Evolutionary conservation across 2,888 invertebrate species (phyloP), one percentile per base, ranked within the genome.

Genomic region (Apeira syringaria): DNA sequence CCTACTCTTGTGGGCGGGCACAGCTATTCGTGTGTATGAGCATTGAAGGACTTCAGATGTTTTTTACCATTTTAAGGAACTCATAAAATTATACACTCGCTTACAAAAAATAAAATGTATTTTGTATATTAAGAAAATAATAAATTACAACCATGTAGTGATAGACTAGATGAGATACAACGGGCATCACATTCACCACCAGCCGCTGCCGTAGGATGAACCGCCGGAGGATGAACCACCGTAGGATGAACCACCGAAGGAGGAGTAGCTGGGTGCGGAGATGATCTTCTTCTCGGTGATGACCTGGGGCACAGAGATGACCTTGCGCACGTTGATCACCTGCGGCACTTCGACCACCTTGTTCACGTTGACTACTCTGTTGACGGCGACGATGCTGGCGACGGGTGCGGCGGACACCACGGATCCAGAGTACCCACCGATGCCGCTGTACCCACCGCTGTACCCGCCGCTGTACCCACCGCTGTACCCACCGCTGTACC

Each of bases 251-350:
- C 39, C 33, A 7, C 47, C 38, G 28, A 37, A 42, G 29, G 47
- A 41, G 29, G 50, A 43, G 46, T 38, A 47, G 22, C 52, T 53
- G 45, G 67, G 66, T 41, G 61, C 50, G 47, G 69, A 57, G 47
- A 65, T 56, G 38, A 75, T 63, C 57, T 64, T 64, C 53, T 70
- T 68, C 50, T 72, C 75, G 29, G 73, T 62, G 58, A 84, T 67
- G 46, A 77, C 68, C 58, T 73, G 72, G 29, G 74, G 77, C 43
- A 64, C 73, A 54, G 76, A 71, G 57, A 82, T 66, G 30, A 73
- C 53, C 57, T 70, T 79, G 57, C 64, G 73, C 31, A 74, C 72
- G 45, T 41, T 49, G 40, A 72, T 56, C 33, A 71, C 64, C 45
- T 69, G 64, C 9, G 74, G 74, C 45, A 73, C 71, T 36, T 56